These are phyloP conservation scores for Bombus vancouverensis DNA, from an alignment of 1,140 invertebrate species.

Conservation along the genomic window DNA sequence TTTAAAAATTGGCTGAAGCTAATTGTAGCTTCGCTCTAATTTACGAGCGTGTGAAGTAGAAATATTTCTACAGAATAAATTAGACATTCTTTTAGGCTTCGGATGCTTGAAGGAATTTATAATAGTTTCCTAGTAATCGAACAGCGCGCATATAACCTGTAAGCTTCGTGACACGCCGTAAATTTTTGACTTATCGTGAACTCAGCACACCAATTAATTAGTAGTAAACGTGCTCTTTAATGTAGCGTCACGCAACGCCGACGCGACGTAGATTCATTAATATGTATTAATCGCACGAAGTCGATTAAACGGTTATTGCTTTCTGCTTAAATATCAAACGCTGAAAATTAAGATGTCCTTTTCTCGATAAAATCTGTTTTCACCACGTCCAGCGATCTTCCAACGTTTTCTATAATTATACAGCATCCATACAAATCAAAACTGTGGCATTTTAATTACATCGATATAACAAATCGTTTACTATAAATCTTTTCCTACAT, in stretches of 20 bases:
- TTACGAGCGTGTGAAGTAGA: too few relatives aligned
- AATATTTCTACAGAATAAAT: neutral
- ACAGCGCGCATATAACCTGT: too few relatives aligned
- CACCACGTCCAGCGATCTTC: too few relatives aligned
- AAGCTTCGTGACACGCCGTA: neutral
- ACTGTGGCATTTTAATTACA: too few relatives aligned
- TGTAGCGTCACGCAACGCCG: neutral
- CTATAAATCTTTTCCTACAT: too few relatives aligned
- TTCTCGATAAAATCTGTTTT: neutral
- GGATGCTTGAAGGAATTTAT: neutral
- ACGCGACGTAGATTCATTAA: constrained; percentile 23
- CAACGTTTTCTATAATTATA: neutral
- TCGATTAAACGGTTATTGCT: constrained; percentile 5
- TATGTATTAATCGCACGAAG: constrained; percentile 24
- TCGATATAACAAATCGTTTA: too few relatives aligned
- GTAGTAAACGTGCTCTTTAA: neutral
- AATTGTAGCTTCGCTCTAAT: too few relatives aligned
- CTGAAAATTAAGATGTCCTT: neutral
- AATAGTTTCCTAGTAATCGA: neutral
- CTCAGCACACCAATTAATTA: constrained; percentile 31
- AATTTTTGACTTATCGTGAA: constrained; percentile 22
- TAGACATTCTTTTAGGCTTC: too few relatives aligned
- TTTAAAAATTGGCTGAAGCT: too few relatives aligned
- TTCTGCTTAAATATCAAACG: neutral
- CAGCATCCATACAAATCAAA: too few relatives aligned